These are phyloP conservation scores for Tetragonisca angustula DNA, from an alignment of 2,888 invertebrate species.

Conservation along the genomic window DNA sequence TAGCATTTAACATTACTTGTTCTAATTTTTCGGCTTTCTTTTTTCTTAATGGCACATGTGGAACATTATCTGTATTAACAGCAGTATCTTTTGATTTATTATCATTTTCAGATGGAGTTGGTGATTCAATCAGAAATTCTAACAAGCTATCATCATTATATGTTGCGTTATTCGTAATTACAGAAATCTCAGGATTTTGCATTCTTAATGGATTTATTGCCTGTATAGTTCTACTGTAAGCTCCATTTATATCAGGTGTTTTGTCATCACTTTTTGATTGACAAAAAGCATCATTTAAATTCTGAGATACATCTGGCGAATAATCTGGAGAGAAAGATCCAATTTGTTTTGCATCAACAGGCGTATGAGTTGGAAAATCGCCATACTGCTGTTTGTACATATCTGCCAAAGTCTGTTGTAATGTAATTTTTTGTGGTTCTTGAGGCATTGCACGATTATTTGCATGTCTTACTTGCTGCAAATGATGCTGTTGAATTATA, in stretches of 20 bases:
- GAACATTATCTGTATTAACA: constrained; percentile 76
- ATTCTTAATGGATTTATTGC: constrained; percentile 62
- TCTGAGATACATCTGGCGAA: constrained; percentile 77
- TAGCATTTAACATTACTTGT: constrained; percentile 80
- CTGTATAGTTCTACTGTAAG: constrained; percentile 69
- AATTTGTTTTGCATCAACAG: constrained; percentile 61
- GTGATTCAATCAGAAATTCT: constrained; percentile 79
- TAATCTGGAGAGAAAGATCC: constrained; percentile 74
- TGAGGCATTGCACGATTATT: constrained; percentile 79
- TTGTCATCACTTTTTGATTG: constrained; percentile 70
- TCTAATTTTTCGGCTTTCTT: constrained; percentile 82
- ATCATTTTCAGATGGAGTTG: constrained; percentile 76
- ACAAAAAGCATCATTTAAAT: constrained; percentile 81
- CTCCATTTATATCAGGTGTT: constrained; percentile 77
- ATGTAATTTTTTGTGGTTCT: constrained; percentile 75
- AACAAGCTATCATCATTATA: constrained; percentile 82
- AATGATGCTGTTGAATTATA: constrained; percentile 73
- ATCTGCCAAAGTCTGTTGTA: constrained; percentile 72
- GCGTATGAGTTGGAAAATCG: constrained; percentile 47
- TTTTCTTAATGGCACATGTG: constrained; percentile 79
- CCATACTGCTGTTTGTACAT: constrained; percentile 71
- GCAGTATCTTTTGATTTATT: constrained; percentile 76
- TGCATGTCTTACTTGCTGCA: constrained; percentile 69
- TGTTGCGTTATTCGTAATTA: constrained; percentile 82
- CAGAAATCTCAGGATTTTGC: constrained; percentile 75